These are phyloP conservation scores for Oryctes rhinoceros DNA, from an alignment of 1,140 invertebrate species.

Conservation along the genomic window DNA sequence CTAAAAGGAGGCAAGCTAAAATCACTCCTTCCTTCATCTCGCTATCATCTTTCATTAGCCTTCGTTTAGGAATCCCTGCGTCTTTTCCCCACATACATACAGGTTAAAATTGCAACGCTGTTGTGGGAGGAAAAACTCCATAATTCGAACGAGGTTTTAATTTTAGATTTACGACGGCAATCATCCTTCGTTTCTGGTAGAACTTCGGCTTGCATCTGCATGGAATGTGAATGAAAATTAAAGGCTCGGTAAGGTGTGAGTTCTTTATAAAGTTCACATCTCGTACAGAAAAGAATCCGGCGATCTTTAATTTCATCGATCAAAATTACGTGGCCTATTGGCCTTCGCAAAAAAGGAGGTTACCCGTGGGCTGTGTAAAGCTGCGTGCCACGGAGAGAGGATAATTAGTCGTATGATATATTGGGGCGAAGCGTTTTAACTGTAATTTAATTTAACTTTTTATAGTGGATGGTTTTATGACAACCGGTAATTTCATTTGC, in stretches of 20 bases:
- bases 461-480: neutral
- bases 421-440: neutral
- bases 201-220: neutral
- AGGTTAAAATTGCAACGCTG: neutral
- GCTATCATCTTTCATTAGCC: slow-evolving; percentile 7
- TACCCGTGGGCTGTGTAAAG: neutral
- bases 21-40: neutral
- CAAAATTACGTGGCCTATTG: neutral
- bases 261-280: neutral
- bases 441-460: slow-evolving; percentile 6
- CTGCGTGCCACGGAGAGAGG: neutral
- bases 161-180: slow-evolving; percentile 17
- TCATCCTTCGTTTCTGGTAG: neutral
- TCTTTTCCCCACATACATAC: neutral
- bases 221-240: slow-evolving; percentile 6
- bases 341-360: neutral
- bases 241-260: neutral
- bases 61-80: neutral
- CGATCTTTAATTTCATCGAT: slow-evolving; percentile 14
- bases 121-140: neutral
- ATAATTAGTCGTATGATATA: neutral
- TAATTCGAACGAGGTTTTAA: slow-evolving; percentile 4
- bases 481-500: neutral
- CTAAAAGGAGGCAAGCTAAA: neutral
- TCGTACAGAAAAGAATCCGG: too few species aligned